phyloP scores from a whole-genome alignment of 2,113 vertebrate species.

The Sminthopsis crassicaudata region DNA sequence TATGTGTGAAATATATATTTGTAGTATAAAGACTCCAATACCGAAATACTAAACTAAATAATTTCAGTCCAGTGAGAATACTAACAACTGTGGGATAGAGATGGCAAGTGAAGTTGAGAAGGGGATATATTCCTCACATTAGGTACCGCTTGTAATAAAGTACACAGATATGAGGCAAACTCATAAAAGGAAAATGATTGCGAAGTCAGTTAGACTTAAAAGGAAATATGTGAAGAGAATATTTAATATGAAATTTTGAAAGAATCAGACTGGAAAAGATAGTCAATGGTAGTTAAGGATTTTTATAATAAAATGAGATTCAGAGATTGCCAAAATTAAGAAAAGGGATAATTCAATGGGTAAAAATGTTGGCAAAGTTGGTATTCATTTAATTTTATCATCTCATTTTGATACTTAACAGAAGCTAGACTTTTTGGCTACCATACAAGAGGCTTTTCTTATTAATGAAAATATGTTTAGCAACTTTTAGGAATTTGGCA shows the following conservation, averaged over 20 bases:
- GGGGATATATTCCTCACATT: not conserved
- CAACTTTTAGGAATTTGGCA: not conserved
- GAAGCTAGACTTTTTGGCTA: not conserved
- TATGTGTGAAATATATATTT: too few species aligned
- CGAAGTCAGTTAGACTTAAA: not conserved
- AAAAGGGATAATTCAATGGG: not conserved
- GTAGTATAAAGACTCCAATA: not conserved
- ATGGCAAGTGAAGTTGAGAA: not conserved
- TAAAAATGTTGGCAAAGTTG: not conserved
- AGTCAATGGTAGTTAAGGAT: not conserved
- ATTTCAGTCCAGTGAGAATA: not conserved
- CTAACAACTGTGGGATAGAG: not conserved
- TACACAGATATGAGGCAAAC: not conserved
- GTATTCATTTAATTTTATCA: not conserved
- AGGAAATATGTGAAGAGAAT: not conserved
- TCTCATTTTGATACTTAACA: not conserved
- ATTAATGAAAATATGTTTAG: not conserved
- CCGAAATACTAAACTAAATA: not conserved
- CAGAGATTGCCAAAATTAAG: not conserved
- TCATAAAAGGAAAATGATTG: not conserved
- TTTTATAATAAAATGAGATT: not conserved
- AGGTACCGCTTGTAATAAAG: not conserved
- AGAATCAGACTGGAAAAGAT: not conserved
- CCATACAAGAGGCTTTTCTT: not conserved
- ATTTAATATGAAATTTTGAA: not conserved